phyloP scores from a whole-genome alignment of 37 sponge, comb jelly and placozoan species.

The Agelas oroides region DNA sequence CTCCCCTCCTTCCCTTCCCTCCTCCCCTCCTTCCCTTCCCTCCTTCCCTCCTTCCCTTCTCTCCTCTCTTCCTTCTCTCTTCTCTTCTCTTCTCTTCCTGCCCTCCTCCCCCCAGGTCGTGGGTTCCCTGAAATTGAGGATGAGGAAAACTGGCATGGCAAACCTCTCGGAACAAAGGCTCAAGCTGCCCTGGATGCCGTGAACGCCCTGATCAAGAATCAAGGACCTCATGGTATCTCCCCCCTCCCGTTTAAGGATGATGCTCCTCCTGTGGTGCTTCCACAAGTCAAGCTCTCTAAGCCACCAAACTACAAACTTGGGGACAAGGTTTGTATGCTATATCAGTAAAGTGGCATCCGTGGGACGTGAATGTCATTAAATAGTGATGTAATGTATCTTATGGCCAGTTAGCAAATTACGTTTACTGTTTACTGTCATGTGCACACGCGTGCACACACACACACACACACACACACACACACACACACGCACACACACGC shows the following conservation, averaged over 20 bases:
- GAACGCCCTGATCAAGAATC: conserved; percentile 67
- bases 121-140: conserved; percentile 82
- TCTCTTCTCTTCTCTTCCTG: not conserved
- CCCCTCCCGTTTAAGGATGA: conserved; percentile 78
- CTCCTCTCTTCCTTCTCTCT: too few relatives aligned
- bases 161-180: conserved; percentile 81
- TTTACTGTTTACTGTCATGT: too few relatives aligned
- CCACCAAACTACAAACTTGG: conserved; percentile 94
- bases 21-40: too few relatives aligned
- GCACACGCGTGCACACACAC: too few relatives aligned
- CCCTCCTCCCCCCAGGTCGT: conserved; percentile 27
- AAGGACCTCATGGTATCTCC: conserved; percentile 65
- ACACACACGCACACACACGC: not conserved
- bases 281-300: conserved; percentile 57
- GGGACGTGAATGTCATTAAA: too few relatives aligned
- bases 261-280: conserved; percentile 69
- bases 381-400: too few relatives aligned
- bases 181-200: conserved; percentile 71
- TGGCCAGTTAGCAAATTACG: too few relatives aligned
- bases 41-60: too few relatives aligned
- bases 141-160: conserved; percentile 89
- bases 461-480: too few relatives aligned
- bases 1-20: too few relatives aligned
- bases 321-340: conserved; percentile 59
- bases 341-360: too few relatives aligned